A percentile compares a stretch with the other conserved stretches of the same genome.
These are phyloP conservation scores for Teleogryllus occipitalis DNA, from an alignment of 1,140 invertebrate genomes.

Conservation along the genomic window DNA sequence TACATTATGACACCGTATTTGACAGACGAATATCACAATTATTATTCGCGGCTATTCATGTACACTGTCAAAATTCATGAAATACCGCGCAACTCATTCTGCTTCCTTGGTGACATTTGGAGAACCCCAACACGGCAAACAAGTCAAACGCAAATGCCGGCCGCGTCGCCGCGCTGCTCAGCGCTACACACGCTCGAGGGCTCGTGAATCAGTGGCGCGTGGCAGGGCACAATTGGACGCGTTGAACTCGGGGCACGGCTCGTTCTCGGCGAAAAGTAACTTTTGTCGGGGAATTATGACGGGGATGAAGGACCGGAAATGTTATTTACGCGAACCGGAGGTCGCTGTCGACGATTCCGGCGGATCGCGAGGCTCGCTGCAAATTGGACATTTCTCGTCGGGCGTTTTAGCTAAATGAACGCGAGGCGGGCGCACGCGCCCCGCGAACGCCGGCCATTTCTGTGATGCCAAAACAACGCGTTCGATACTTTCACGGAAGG, in stretches of 20 bases:
- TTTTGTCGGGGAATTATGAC: neutral
- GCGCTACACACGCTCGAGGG: too few species aligned
- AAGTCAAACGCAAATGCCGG: too few species aligned
- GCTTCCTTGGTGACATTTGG: too few species aligned
- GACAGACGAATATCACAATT: too few species aligned
- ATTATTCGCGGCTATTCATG: too few species aligned
- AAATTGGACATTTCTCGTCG: neutral
- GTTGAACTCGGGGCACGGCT: neutral
- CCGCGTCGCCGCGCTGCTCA: too few species aligned
- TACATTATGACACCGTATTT: too few species aligned
- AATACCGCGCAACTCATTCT: too few species aligned
- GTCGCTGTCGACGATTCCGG: neutral
- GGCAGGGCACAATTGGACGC: neutral
- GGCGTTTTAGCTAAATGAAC: neutral
- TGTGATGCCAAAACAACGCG: neutral
- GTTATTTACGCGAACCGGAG: neutral
- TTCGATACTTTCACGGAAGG: neutral
- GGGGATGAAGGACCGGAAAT: neutral
- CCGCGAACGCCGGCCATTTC: neutral
- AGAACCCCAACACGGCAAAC: too few species aligned
- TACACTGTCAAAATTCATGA: too few species aligned
- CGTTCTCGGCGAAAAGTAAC: neutral
- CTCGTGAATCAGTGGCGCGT: neutral
- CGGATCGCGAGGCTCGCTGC: neutral
- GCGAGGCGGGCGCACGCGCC: neutral